Evolutionary conservation across 2,888 invertebrate species (phyloP), one percentile per base, ranked within the genome.

Genomic region (Timema cristinae): DNA sequence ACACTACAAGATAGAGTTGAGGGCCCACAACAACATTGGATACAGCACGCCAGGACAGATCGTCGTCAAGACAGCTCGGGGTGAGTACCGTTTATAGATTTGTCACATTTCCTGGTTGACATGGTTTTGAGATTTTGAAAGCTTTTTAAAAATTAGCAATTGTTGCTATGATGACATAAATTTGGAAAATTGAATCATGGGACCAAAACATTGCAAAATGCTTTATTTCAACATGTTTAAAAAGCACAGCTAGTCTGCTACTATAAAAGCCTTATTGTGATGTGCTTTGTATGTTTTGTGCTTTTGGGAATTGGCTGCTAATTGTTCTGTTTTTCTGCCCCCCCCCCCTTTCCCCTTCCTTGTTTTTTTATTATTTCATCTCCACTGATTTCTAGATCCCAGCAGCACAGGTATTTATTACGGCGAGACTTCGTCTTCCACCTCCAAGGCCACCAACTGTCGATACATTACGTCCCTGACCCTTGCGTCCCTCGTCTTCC

Each of bases 11-110:
- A 90, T 95, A 79, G 92, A 94, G 80, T 85, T 97, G 72, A 86
- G 89, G 77, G 97, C 96, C 66, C 92, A 91, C 81, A 97, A 97
- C 82, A 84, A 88, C 48, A 91, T 96, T 75, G 97, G 96, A 72
- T 90, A 85, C 83, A 94, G 95, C 79, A 85, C 88, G 73, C 90
- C 94, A 1, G 91, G 91, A 61, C 87, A 89, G 80, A 87, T 93
- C 77, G 88, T 90, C 81, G 87, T 96, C 82, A 93, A 91, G 84
- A 96, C 96, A 76, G 91, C 93, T 79, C 88, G 90, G 87, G 94
- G 95, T 94, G 91, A 92, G 80, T 76, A 47, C 32, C 32, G 4
- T 32, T 32, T 32, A 32, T 32, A 32, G 32, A 32, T 32, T 32
- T 32, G 32, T 32, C 32, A 32, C 32, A 32, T 32, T 32, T 32